A percentile compares a stretch with the other conserved stretches of the same genome.
These are phyloP conservation scores for Engraulis encrasicolus DNA, from an alignment of 2,113 vertebrate genomes.

Conservation along the genomic window DNA sequence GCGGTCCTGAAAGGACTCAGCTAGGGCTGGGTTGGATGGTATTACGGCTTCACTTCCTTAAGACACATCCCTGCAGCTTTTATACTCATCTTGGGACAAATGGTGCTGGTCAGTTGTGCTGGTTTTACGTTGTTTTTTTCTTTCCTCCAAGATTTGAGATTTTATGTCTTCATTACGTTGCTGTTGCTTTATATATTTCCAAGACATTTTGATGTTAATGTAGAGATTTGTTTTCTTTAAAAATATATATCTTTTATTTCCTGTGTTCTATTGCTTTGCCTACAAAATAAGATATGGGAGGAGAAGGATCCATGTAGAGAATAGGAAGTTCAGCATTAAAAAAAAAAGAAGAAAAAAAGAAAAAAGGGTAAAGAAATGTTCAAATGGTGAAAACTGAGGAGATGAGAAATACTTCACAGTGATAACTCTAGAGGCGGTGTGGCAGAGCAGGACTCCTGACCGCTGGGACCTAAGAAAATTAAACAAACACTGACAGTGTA, in stretches of 20 bases:
- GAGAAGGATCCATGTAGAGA: neutral
- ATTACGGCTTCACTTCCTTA: neutral
- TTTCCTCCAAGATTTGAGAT: neutral
- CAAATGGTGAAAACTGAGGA: conserved; percentile 41
- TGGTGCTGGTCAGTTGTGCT: conserved; percentile 52
- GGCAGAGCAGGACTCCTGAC: conserved; percentile 49
- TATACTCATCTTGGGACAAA: neutral
- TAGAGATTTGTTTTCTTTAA: neutral
- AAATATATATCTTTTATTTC: neutral
- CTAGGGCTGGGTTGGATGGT: neutral
- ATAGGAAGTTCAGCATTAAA: conserved; percentile 2
- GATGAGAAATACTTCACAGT: conserved; percentile 74
- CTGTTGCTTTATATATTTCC: neutral
- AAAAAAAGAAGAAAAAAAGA: conserved; percentile 18
- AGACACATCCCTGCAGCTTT: neutral
- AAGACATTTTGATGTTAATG: neutral
- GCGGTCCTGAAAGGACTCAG: neutral
- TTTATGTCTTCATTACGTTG: neutral
- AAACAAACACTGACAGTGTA: conserved; percentile 38
- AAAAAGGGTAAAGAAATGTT: conserved; percentile 41
- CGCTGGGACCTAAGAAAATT: conserved; percentile 55
- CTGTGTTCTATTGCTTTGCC: conserved; percentile 73
- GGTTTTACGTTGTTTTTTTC: conserved; percentile 46
- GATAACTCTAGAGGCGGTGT: conserved; percentile 66
- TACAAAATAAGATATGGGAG: conserved; percentile 60